Base-by-base conservation (phyloP, 1,140 invertebrate species). In the Gonioctena quinquepunctata region DNA sequence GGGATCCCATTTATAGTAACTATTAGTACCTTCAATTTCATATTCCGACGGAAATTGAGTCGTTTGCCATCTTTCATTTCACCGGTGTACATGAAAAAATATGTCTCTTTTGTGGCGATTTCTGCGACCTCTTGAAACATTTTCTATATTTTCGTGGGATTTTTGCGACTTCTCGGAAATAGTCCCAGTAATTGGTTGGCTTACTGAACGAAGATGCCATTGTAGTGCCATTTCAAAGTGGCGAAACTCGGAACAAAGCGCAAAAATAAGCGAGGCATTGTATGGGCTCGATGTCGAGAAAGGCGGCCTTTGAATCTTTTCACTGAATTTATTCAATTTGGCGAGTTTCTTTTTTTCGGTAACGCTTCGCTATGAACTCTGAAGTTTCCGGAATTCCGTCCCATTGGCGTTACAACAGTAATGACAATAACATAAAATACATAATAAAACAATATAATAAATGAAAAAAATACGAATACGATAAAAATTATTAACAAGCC, bases 141-240 rank as follows among this genome's bases (percentile, higher is more conserved):
- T 57, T 57, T 13, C 13, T 18, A 57, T 57, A 23, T 57, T 57
- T 57, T 57, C n/a, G 22, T n/a, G 16, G 54, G 22, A 4, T 25
- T 57, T 57, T 57, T 57, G 54, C 54, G 54, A 57, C 54, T 57
- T 57, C 54, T 21, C 54, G 54, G 54, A 57, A 21, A 25, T 25
- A 25, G 54, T 25, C 54, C 7, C 21, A 21, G 54, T 57, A 57
- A 57, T 57, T 57, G 54, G 54, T 57, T 25, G 64, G 64, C 48
- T 22, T 54, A 28, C 48, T 42, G 33, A 42, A 42, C 13, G 50
- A 22, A 19, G 48, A 19, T 66, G 49, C 64, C 49, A 49, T 54
- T 66, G 56, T 22, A 49, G 33, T 62, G 67, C 66, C 60, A 48
- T 50, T 50, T 68, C 42, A 61, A 68, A 68, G 66, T 68, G 66